Percentiles rank a stretch among this genome's conserved stretches.
Evolutionary conservation across 2,797 vertebrate genomes (phyloP).

Genomic region (Mormyrus proboscirostris): DNA sequence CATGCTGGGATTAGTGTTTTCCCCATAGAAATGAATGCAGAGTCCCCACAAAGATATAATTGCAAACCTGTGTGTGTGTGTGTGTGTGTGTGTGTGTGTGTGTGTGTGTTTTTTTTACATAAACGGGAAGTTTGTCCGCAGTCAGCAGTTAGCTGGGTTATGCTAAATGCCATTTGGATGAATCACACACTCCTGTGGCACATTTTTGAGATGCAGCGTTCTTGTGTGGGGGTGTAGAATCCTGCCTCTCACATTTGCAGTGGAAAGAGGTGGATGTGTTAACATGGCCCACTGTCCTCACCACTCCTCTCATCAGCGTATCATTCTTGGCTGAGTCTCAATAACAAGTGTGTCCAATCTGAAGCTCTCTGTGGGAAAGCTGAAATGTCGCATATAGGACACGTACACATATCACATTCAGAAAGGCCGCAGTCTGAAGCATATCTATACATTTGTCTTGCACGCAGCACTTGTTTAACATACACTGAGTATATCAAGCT

Average conservation of each 20-base stretch:
- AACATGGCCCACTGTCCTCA: not conserved
- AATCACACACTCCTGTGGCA: not conserved
- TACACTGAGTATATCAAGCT: not conserved
- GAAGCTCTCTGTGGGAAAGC: not conserved
- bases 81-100: not conserved
- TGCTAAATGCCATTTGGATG: not conserved
- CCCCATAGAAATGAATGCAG: not conserved
- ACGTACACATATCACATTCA: not conserved
- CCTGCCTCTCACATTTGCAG: not conserved
- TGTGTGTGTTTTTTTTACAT: not conserved
- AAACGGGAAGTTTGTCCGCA: not conserved
- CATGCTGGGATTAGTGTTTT: not conserved
- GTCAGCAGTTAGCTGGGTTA: not conserved
- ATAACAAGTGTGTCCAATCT: not conserved
- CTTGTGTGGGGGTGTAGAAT: not conserved
- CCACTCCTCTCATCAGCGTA: not conserved
- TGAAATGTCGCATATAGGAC: not conserved
- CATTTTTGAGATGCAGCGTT: not conserved
- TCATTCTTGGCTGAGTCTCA: not conserved
- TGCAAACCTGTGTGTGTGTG: not conserved
- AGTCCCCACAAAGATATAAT: not conserved
- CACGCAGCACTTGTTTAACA: not conserved
- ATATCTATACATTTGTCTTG: not conserved
- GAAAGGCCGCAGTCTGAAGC: not conserved
- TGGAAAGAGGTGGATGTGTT: conserved; percentile 12